Percentiles rank a stretch among this genome's conserved stretches.
Conservation (phyloP, 2,113 vertebrate species). For the Mastomys natalensis region DNA sequence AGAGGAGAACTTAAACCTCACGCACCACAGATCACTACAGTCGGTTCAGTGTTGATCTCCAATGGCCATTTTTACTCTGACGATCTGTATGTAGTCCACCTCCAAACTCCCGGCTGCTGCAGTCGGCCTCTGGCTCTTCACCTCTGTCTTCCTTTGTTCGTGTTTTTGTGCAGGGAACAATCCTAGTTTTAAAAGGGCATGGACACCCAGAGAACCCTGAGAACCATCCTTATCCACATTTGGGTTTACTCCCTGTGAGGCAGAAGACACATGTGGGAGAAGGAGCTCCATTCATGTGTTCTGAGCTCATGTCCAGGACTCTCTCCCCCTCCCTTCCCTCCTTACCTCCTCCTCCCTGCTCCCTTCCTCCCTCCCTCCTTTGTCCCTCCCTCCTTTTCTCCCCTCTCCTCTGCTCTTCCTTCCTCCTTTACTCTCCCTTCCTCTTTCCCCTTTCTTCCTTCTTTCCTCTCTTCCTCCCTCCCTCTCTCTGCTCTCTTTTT, state of each 20-base stretch:
- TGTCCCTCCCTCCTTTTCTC: rapidly evolving
- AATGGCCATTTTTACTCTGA: background rate
- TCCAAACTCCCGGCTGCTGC: background rate
- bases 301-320: background rate
- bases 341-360: background rate
- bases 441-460: too few species aligned
- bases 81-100: background rate
- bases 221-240: background rate
- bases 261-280: background rate
- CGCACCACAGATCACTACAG: background rate
- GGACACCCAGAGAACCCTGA: background rate
- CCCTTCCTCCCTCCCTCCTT: background rate
- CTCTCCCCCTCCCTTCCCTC: background rate
- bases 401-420: too few species aligned
- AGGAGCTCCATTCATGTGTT: background rate
- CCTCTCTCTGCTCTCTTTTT: background rate
- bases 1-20: background rate
- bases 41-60: background rate
- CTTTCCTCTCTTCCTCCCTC: rapidly evolving
- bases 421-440: too few species aligned
- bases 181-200: background rate
- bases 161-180: background rate
- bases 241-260: background rate
- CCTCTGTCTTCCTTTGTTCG: background rate
- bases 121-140: background rate